Percentiles rank a stretch among this genome's conserved stretches.
These are phyloP conservation scores for Catocala nupta DNA, from an alignment of 2,888 invertebrate genomes.

Conservation along the genomic window DNA sequence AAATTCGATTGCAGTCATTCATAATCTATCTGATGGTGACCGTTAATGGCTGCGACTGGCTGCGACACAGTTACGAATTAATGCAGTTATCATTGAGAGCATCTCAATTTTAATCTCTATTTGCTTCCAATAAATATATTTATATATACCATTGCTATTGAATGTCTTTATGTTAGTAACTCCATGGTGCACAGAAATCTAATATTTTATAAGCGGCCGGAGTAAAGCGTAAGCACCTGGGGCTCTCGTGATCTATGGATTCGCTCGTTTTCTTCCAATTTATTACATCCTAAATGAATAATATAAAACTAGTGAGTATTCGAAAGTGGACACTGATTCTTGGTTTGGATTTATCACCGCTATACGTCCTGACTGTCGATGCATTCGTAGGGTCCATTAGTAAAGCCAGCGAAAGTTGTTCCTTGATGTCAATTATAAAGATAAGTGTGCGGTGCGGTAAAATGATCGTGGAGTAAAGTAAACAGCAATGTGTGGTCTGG, in stretches of 20 bases:
- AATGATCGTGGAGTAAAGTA: slow-evolving; percentile 17
- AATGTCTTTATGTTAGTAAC: slow-evolving; percentile 23
- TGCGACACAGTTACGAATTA: too few species aligned
- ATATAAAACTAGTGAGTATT: slow-evolving; percentile 59
- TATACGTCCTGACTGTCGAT: slow-evolving; percentile 38
- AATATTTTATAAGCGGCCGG: slow-evolving; percentile 55
- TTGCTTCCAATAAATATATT: too few species aligned
- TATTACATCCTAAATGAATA: slow-evolving; percentile 65
- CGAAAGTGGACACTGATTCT: slow-evolving; percentile 59
- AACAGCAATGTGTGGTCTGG: slow-evolving; percentile 6
- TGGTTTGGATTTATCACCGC: slow-evolving; percentile 42
- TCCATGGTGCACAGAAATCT: slow-evolving; percentile 39
- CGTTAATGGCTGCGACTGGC: too few species aligned
- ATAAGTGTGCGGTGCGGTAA: slow-evolving; percentile 28
- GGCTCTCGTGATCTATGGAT: slow-evolving; percentile 61
- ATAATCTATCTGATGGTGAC: too few species aligned
- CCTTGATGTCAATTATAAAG: slow-evolving; percentile 39
- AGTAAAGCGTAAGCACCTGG: slow-evolving; percentile 53
- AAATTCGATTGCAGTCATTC: too few species aligned
- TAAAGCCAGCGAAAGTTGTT: slow-evolving; percentile 46
- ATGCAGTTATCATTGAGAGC: too few species aligned
- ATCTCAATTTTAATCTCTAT: too few species aligned
- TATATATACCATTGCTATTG: background rate
- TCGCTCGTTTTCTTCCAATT: slow-evolving; percentile 61
- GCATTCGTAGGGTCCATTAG: slow-evolving; percentile 41